These are phyloP conservation scores for Entomyzon cyanotis DNA, from an alignment of 2,113 vertebrate species.

Conservation along the genomic window DNA sequence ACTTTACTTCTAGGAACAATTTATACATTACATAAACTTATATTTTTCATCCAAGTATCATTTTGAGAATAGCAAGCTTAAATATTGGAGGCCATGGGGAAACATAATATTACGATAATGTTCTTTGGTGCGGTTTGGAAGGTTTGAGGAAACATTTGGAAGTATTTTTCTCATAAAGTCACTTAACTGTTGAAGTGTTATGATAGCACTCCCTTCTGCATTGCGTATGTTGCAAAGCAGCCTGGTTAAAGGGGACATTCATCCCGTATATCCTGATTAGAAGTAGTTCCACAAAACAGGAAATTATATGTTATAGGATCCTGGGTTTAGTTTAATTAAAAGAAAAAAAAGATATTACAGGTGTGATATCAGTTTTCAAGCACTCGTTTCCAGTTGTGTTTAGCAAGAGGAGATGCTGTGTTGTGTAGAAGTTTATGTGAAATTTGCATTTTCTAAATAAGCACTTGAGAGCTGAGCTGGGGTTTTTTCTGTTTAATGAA, in stretches of 20 bases:
- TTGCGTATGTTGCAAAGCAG: constrained; percentile 62
- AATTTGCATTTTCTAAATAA: constrained; percentile 51
- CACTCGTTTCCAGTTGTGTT: constrained; percentile 24
- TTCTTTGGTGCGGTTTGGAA: constrained; percentile 95
- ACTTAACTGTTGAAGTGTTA: constrained; percentile 94
- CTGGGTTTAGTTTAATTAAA: constrained; percentile 68
- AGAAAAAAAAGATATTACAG: constrained; percentile 44
- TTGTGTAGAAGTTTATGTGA: background rate
- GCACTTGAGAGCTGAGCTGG: background rate
- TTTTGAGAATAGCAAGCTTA: constrained; percentile 83
- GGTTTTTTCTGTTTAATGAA: background rate
- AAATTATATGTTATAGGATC: constrained; percentile 67
- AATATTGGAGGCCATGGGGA: constrained; percentile 87
- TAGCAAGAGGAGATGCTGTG: background rate
- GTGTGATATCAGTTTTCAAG: constrained; percentile 42
- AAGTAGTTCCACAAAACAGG: constrained; percentile 63
- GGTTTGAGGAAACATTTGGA: constrained; percentile 95
- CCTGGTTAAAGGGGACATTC: constrained; percentile 68
- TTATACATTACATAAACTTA: constrained; percentile 72
- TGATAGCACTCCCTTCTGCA: constrained; percentile 85
- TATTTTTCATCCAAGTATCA: constrained; percentile 90
- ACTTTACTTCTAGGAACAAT: constrained; percentile 69
- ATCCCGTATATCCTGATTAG: constrained; percentile 67
- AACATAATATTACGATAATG: constrained; percentile 94
- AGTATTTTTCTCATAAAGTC: constrained; percentile 95